Conservation (phyloP, 2,888 invertebrate species). For the Amiota mariae region DNA sequence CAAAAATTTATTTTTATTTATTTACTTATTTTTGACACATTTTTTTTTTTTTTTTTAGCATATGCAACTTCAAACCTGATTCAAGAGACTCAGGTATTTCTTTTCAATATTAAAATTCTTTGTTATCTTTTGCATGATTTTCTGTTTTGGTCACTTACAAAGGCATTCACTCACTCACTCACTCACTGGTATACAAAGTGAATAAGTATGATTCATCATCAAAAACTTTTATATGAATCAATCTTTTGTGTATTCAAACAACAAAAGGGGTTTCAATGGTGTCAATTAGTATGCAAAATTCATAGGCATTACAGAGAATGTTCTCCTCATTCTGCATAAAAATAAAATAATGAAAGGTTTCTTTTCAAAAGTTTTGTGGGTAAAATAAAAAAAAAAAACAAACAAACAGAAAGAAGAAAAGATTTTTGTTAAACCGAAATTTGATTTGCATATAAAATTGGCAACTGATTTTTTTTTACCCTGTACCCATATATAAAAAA, state of each 20-base stretch:
- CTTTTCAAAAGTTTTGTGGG: constrained; percentile 2
- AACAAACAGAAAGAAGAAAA: background rate
- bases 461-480: background rate
- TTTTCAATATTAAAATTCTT: background rate
- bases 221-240: constrained; percentile 45
- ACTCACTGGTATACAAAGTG: background rate
- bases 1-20: constrained; percentile 23
- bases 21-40: constrained; percentile 20
- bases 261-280: constrained; percentile 25
- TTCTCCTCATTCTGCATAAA: background rate
- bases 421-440: constrained; percentile 18
- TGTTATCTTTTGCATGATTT: constrained; percentile 1
- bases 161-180: background rate
- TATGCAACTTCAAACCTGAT: background rate
- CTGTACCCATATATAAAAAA: no score
- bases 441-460: constrained; percentile 62
- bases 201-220: constrained; percentile 49
- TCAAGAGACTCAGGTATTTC: background rate
- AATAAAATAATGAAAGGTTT: background rate
- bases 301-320: constrained; percentile 3
- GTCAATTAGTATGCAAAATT: constrained; percentile 48
- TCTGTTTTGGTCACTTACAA: background rate
- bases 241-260: constrained; percentile 25
- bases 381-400: constrained; percentile 40
- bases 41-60: background rate